phyloP scores from a whole-genome alignment of 2,113 vertebrate genomes.

The Pongo abelii region DNA sequence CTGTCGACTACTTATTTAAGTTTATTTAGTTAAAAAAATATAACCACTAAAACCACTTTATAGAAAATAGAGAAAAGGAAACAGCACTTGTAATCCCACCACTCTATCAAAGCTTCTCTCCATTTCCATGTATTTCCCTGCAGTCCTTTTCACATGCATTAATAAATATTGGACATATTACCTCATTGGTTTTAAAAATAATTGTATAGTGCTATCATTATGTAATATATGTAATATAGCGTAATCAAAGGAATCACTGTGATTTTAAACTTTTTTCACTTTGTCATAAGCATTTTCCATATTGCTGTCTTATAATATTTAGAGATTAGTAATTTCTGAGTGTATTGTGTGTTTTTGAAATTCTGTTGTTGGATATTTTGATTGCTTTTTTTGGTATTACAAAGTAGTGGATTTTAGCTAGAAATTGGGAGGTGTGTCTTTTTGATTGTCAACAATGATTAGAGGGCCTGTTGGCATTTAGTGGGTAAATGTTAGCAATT shows the following conservation, averaged over 20 bases:
- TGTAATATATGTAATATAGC: neutral
- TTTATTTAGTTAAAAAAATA: neutral
- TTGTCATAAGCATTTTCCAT: conserved; percentile 24
- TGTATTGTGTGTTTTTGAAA: conserved; percentile 15
- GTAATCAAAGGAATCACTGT: neutral
- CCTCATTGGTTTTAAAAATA: too few relatives aligned
- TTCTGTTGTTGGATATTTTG: neutral
- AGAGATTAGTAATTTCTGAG: neutral
- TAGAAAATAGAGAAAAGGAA: conserved; percentile 5
- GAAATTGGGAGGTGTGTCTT: conserved; percentile 10
- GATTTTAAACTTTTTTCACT: neutral
- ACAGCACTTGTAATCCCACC: neutral
- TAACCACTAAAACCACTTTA: neutral
- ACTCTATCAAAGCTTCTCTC: neutral
- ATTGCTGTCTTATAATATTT: conserved; percentile 24
- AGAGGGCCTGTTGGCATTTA: neutral
- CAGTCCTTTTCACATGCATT: neutral
- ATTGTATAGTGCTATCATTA: too few relatives aligned
- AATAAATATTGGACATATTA: too few relatives aligned
- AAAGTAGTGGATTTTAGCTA: neutral
- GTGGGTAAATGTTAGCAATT: neutral
- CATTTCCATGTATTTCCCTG: neutral
- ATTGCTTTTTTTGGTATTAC: neutral
- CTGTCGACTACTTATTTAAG: neutral
- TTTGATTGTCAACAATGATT: conserved; percentile 2